Conservation (phyloP, 1,140 invertebrate genomes). For the Parasteatoda tepidariorum region DNA sequence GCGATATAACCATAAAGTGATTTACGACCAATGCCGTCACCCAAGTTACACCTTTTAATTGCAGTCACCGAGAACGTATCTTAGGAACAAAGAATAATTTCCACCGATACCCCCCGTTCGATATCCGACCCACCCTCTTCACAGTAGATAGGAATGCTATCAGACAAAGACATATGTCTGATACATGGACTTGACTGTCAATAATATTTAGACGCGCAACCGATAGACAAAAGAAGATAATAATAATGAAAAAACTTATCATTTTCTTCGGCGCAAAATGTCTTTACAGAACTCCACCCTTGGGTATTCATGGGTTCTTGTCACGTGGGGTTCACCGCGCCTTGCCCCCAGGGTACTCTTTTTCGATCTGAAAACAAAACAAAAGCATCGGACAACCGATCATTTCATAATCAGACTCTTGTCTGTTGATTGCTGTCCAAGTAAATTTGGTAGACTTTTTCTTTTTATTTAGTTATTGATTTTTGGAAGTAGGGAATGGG, state of each 20-base stretch:
- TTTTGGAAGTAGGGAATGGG: no score
- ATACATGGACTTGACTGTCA: constrained; percentile 56
- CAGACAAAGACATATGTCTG: constrained; percentile 50
- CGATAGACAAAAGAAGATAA: neutral
- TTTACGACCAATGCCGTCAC: neutral
- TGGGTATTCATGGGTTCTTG: constrained; percentile 54
- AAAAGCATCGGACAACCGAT: constrained; percentile 14
- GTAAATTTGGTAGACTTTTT: no score
- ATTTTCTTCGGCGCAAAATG: constrained; percentile 40
- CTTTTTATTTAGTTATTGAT: no score
- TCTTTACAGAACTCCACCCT: constrained; percentile 54
- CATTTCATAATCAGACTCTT: constrained; percentile 10
- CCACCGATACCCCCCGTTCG: neutral
- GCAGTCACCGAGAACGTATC: neutral
- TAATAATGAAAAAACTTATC: constrained; percentile 18
- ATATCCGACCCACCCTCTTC: neutral
- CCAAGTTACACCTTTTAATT: neutral
- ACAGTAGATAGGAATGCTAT: constrained; percentile 38
- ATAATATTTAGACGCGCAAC: constrained; percentile 40
- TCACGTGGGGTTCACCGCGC: constrained; percentile 48
- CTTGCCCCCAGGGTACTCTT: constrained; percentile 16
- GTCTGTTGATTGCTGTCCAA: neutral
- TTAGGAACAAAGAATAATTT: constrained; percentile 9
- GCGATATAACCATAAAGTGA: neutral
- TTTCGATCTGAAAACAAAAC: constrained; percentile 2